Percentiles rank a stretch among this genome's conserved stretches.
phyloP scores from a whole-genome alignment of 2,888 invertebrate genomes.

The Apocheima hispidaria region DNA sequence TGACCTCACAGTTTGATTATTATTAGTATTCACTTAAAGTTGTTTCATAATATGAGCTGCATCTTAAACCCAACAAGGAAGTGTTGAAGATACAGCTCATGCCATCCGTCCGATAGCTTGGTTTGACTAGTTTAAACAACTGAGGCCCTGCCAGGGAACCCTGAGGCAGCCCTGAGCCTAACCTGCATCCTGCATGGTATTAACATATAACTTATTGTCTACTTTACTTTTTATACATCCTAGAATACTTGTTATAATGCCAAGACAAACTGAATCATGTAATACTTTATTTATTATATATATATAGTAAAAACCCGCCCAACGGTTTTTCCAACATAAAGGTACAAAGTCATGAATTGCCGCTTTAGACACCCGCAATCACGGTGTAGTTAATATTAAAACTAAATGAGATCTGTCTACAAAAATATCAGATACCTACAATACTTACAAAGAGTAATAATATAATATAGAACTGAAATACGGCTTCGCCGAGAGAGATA shows the following conservation, averaged over 20 bases:
- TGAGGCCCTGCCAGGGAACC: not conserved
- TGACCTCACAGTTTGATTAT: conserved; percentile 45
- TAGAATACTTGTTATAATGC: not conserved
- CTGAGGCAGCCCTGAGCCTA: not conserved
- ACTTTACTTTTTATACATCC: not conserved
- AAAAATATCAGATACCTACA: too few species aligned
- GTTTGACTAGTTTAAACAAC: not conserved
- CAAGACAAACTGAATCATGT: conserved; percentile 53
- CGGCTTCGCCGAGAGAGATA: not conserved
- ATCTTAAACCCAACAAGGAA: conserved; percentile 5
- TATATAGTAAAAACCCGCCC: conserved; percentile 17
- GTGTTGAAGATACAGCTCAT: too few species aligned
- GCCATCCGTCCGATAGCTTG: too few species aligned
- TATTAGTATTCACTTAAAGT: too few species aligned
- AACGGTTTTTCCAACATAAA: conserved; percentile 54
- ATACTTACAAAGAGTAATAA: not conserved
- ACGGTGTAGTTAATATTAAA: not conserved
- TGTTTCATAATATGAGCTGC: conserved; percentile 2
- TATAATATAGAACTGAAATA: not conserved
- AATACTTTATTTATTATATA: conserved; percentile 21
- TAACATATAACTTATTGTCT: not conserved
- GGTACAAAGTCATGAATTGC: conserved; percentile 16
- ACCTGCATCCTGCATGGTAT: not conserved
- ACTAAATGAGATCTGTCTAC: not conserved
- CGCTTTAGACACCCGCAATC: not conserved